Evolutionary conservation across 1,140 invertebrate species (phyloP).

Genomic region (Cataglyphis hispanica): DNA sequence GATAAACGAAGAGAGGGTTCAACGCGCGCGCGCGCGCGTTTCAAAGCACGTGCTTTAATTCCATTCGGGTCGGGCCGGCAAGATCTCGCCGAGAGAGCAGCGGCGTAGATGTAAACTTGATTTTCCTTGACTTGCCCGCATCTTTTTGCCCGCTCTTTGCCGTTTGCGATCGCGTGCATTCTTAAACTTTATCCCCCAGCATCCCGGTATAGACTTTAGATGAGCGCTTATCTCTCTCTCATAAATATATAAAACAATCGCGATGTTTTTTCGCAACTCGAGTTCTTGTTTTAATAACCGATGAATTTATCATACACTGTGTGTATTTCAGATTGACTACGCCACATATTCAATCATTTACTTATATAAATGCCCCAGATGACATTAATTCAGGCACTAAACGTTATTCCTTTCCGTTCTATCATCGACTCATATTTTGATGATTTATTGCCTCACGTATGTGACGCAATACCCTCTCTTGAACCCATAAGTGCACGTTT

Average conservation of each 20-base stretch:
- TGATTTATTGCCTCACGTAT: conserved; percentile 75
- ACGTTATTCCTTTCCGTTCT: conserved; percentile 70
- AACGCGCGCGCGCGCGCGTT: conserved; percentile 68
- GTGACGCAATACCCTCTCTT: conserved; percentile 76
- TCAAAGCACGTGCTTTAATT: conserved; percentile 72
- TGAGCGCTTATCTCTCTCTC: background rate
- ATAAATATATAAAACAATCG: conserved; percentile 20
- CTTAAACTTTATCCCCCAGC: conserved; percentile 20
- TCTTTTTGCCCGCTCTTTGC: conserved; percentile 40
- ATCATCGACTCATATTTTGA: conserved; percentile 76
- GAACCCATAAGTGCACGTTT: conserved; percentile 77
- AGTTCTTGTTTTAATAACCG: background rate
- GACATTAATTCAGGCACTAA: conserved; percentile 67
- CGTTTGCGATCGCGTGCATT: conserved; percentile 9
- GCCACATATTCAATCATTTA: conserved; percentile 20
- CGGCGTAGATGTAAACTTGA: conserved; percentile 69
- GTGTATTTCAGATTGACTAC: background rate
- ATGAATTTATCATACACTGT: background rate
- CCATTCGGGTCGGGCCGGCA: conserved; percentile 52
- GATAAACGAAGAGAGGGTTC: conserved; percentile 81
- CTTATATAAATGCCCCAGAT: conserved; percentile 36
- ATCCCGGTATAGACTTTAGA: background rate
- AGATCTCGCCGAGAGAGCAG: conserved; percentile 48
- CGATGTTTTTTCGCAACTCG: background rate
- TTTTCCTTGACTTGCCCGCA: conserved; percentile 54